Evolutionary conservation across 2,888 invertebrate genomes (phyloP).

Genomic region (Girardia tigrina): DNA sequence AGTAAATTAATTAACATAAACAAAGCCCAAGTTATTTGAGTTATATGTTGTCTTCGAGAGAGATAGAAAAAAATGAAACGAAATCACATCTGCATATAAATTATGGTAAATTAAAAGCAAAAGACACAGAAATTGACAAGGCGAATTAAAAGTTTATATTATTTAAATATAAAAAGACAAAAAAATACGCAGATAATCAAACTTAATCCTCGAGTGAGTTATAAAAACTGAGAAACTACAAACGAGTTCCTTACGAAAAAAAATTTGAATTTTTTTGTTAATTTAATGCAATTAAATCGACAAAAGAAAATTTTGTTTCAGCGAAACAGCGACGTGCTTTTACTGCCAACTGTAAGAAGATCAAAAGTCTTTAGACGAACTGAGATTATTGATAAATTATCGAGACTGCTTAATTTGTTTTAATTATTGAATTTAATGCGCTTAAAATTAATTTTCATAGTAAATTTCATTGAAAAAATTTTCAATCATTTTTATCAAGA

Average conservation of each 20-base stretch:
- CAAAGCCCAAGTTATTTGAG: too few relatives aligned
- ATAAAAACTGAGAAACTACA: not conserved
- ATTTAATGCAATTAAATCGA: conserved; percentile 12
- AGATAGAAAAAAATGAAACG: too few relatives aligned
- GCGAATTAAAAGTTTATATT: not conserved
- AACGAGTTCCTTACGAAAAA: not conserved
- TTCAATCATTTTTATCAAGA: not conserved
- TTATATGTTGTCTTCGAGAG: too few relatives aligned
- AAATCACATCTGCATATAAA: too few relatives aligned
- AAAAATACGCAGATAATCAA: too few relatives aligned
- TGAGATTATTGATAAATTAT: conserved; percentile 19
- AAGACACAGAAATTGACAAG: not conserved
- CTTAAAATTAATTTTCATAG: not conserved
- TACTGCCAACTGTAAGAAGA: conserved; percentile 17
- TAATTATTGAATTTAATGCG: conserved; percentile 14
- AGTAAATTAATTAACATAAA: too few relatives aligned
- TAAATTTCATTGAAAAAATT: not conserved
- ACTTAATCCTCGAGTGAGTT: not conserved
- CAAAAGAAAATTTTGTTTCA: not conserved
- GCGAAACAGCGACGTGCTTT: conserved; percentile 11
- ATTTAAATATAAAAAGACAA: not conserved
- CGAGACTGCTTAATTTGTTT: conserved; percentile 3
- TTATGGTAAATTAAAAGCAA: not conserved
- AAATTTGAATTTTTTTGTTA: too few relatives aligned
- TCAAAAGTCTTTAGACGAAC: conserved; percentile 16